Evolutionary conservation across 2,113 vertebrate genomes (phyloP), one percentile per base, ranked within the genome.

Genomic region (Oceanodroma tethys): DNA sequence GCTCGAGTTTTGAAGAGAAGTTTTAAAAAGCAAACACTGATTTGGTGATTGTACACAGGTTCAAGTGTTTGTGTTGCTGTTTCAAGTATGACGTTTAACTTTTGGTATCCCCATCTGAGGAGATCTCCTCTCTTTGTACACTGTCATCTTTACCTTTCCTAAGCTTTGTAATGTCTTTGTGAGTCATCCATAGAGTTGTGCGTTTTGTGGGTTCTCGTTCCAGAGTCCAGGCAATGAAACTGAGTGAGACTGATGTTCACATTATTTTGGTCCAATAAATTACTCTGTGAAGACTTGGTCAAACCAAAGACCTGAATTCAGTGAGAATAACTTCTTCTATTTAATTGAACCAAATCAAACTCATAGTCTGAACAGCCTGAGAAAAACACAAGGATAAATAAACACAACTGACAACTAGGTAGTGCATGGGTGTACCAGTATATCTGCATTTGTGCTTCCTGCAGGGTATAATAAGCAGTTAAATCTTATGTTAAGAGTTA

Each of bases 351-450:
- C 9, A 50, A 81, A 75, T 63, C 25, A 90, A 62, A 82, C 13
- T 74, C 29, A 62, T 13, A 86, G 78, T 36, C 1, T 6, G 16
- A 92, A 36, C 6, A 52, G 5, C 23, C 27, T 59, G 34, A 29
- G 42, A 27, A 90, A 45, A 55, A 84, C 58, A 5, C 11, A 36
- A 47, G 19, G 27, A 43, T 32, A 66, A 40, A 74, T 45, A 42
- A 70, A 9, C 22, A 21, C 3, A 45, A 9, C 3, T 55, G 18
- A 62, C 26, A 86, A 11, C 22, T 40, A 42, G 16, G 22, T 55
- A 1, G 0, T 72, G 36, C 10, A 22, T 38, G 47, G 8, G 3
- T 32, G 11, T 76, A n/a, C 34, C 5, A 22, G 4, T 1, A 1
- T 81, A 36, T 42, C 81, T 55, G 20, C 0, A 0, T 78, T 70